Evolutionary conservation across 2,797 vertebrate species (phyloP).

Genomic region (Passerculus sandwichensis): DNA sequence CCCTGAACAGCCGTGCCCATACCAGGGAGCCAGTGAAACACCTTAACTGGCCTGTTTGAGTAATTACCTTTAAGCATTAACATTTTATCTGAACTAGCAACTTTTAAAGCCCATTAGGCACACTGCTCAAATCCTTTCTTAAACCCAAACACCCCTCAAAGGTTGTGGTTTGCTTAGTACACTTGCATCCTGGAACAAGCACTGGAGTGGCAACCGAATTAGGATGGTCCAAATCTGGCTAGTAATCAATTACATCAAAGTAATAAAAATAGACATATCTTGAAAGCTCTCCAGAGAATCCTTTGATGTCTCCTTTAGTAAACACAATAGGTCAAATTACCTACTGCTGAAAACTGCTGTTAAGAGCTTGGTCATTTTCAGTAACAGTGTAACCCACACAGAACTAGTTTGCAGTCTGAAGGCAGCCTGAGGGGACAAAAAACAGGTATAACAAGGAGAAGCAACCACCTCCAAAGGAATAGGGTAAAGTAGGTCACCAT

Average conservation of each 20-base stretch:
- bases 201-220: neutral
- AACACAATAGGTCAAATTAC: constrained; percentile 27
- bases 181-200: neutral
- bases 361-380: neutral
- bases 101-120: neutral
- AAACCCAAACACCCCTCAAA: neutral
- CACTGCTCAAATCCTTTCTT: neutral
- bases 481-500: constrained; percentile 29
- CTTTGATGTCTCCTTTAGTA: constrained; percentile 15
- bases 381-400: neutral
- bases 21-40: neutral
- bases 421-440: constrained; percentile 7
- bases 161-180: neutral
- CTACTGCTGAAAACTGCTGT: neutral
- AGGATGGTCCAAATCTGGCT: constrained; percentile 12
- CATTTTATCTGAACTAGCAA: neutral
- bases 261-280: constrained; percentile 15
- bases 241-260: neutral
- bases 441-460: constrained; percentile 16
- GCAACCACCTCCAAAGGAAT: neutral
- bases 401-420: neutral
- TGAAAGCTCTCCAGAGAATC: neutral
- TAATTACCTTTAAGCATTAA: neutral
- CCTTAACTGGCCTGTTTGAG: neutral
- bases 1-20: neutral